These are phyloP conservation scores for Tupiocoris notatus DNA, from an alignment of 2,888 invertebrate genomes.

Conservation along the genomic window DNA sequence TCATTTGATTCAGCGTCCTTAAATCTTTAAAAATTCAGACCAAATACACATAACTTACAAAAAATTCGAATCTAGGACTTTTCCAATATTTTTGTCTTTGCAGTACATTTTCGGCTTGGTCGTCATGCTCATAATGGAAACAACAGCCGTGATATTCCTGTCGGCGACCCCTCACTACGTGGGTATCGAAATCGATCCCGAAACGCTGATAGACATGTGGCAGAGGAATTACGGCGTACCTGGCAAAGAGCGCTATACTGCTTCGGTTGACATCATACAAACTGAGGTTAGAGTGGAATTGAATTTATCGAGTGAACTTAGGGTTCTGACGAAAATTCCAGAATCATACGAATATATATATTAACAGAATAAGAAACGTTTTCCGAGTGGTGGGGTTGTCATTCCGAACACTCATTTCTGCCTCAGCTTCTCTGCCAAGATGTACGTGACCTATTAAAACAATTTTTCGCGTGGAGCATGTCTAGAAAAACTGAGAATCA, in stretches of 20 bases:
- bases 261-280: slow-evolving; percentile 77
- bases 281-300: slow-evolving; percentile 55
- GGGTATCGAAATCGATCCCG: slow-evolving; percentile 67
- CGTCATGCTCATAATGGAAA: slow-evolving; percentile 66
- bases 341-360: too few relatives aligned
- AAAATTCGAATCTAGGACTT: too few relatives aligned
- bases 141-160: slow-evolving; percentile 68
- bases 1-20: too few relatives aligned
- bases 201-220: slow-evolving; percentile 67
- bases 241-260: slow-evolving; percentile 71
- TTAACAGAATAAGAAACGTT: too few relatives aligned
- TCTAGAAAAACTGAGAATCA: too few relatives aligned
- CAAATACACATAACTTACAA: too few relatives aligned
- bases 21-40: too few relatives aligned
- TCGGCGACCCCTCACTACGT: slow-evolving; percentile 76
- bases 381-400: too few relatives aligned
- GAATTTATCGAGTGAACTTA: background rate
- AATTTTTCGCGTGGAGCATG: too few relatives aligned
- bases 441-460: too few relatives aligned
- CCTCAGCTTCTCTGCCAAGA: too few relatives aligned
- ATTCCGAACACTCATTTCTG: too few relatives aligned
- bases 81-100: slow-evolving; percentile 51
- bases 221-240: slow-evolving; percentile 76
- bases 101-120: slow-evolving; percentile 72
- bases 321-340: slow-evolving; percentile 21